Evolutionary conservation across 23 tunicate genomes (phyloP), one percentile per base, ranked within the genome.

Genomic region (Corella eumyota): DNA sequence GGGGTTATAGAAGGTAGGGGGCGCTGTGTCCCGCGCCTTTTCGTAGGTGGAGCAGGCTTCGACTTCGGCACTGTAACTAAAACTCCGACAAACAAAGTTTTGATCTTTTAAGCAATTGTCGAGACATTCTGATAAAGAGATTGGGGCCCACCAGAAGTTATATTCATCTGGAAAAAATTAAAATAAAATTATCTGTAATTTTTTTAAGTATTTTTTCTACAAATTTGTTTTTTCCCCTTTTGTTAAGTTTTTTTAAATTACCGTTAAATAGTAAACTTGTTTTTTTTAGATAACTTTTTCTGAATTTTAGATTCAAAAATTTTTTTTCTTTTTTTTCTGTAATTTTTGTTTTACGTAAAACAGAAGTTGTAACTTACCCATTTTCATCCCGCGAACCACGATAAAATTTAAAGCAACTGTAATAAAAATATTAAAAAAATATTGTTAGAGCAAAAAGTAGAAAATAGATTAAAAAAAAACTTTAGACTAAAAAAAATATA

Each of bases 311-410:
- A n/a, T n/a, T n/a, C n/a, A n/a, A n/a, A n/a, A n/a, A n/a, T n/a
- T n/a, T n/a, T n/a, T n/a, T n/a, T n/a, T n/a, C n/a, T n/a, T n/a
- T n/a, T n/a, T n/a, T n/a, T n/a, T n/a, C n/a, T n/a, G n/a, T n/a
- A n/a, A n/a, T n/a, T n/a, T n/a, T n/a, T n/a, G n/a, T n/a, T n/a
- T n/a, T n/a, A n/a, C n/a, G n/a, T n/a, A n/a, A n/a, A n/a, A n/a
- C n/a, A n/a, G n/a, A n/a, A n/a, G n/a, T n/a, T n/a, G 15, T 9
- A 52, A 69, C 94, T 75, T 56, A 84, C 94, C 71, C 94, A 84
- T 84, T 36, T 72, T 56, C 94, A 84, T 84, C 45, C 68, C 83
- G 23, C 47, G 65, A 25, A 84, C 77, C 24, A 69, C 62, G 63
- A 84, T 48, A 53, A 84, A 84, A 32, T 84, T 63, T 34, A 63